A percentile compares a stretch with the other conserved stretches of the same genome.
Evolutionary conservation across 2,797 vertebrate genomes (phyloP).

Genomic region (Otus scops): DNA sequence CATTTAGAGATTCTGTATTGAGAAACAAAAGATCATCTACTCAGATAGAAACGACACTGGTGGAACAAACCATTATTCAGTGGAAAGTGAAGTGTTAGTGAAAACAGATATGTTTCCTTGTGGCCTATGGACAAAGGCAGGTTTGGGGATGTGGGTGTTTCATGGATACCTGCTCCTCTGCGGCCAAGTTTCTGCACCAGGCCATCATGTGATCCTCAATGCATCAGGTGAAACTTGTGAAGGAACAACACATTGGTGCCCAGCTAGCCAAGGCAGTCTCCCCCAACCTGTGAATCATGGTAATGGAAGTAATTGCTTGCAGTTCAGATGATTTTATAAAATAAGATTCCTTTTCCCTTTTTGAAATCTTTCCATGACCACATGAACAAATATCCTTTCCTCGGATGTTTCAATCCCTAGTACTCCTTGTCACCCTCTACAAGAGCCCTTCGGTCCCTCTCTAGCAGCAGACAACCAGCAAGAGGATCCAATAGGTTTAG

Average conservation of each 20-base stretch:
- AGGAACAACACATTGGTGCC: fast-evolving
- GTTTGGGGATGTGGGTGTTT: background rate
- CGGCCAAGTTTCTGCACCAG: background rate
- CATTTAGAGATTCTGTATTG: background rate
- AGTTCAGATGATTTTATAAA: background rate
- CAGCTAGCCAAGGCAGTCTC: background rate
- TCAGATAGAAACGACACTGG: background rate
- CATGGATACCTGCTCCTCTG: background rate
- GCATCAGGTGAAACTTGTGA: fast-evolving
- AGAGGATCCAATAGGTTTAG: background rate
- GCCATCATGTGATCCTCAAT: background rate
- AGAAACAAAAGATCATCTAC: background rate
- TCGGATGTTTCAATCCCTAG: background rate
- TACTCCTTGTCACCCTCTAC: background rate
- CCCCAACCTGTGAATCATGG: background rate
- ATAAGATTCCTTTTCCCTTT: background rate
- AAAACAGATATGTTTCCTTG: background rate
- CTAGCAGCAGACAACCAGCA: background rate
- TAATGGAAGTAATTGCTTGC: background rate
- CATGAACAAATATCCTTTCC: background rate
- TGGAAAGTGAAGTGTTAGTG: background rate
- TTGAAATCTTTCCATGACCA: background rate
- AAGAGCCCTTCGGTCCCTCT: background rate
- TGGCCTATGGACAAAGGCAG: background rate
- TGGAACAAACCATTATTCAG: background rate